Evolutionary conservation across 2,888 invertebrate genomes (phyloP).

Genomic region (Trissonchulus sp.): DNA sequence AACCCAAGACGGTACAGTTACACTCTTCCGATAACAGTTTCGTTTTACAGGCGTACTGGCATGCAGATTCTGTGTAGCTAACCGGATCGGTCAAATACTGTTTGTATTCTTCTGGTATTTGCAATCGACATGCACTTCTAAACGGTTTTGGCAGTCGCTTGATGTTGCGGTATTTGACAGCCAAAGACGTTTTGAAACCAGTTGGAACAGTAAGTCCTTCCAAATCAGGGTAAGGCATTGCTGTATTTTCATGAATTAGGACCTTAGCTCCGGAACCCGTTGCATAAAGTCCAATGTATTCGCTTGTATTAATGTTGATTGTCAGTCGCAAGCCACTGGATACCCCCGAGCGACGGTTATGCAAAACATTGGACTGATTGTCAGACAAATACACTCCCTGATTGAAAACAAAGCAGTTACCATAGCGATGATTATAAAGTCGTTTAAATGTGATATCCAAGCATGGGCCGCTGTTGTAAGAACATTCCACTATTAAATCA

Average conservation of each 20-base stretch:
- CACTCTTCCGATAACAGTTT: no score
- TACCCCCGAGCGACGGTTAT: not conserved
- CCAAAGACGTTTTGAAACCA: not conserved
- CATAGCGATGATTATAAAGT: not conserved
- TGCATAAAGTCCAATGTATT: conserved; percentile 6
- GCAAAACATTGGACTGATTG: no score
- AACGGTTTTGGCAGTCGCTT: not conserved
- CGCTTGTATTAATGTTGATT: not conserved
- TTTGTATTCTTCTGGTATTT: no score
- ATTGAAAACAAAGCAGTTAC: not conserved
- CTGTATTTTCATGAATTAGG: not conserved
- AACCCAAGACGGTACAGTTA: no score
- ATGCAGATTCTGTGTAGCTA: no score
- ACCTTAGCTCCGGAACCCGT: not conserved
- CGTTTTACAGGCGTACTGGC: no score
- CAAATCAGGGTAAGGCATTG: conserved; percentile 7
- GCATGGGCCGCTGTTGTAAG: not conserved
- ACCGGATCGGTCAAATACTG: no score
- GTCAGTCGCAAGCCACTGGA: not conserved
- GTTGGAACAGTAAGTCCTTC: not conserved
- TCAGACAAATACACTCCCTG: not conserved
- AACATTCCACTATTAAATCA: conserved; percentile 8
- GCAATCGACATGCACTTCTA: no score
- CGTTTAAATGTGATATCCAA: not conserved
- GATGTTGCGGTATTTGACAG: not conserved